Percentiles rank a stretch among this genome's conserved stretches.
Evolutionary conservation across 2,888 invertebrate genomes (phyloP).

Genomic region (Chelonus formosanus): DNA sequence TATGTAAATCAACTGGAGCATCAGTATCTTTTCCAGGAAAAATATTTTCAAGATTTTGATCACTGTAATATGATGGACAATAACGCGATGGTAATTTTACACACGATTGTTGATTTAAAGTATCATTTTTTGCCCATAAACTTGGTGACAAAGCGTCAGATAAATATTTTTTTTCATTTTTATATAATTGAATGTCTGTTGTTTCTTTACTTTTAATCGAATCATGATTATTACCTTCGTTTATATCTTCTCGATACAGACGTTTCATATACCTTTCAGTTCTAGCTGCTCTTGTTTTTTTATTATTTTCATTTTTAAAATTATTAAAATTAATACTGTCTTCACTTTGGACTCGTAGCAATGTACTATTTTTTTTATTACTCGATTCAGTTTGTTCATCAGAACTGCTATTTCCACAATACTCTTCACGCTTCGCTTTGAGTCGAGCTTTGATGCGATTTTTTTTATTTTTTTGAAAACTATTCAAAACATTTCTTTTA

Average conservation of each 20-base stretch:
- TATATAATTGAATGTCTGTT: not conserved
- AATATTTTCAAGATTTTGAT: constrained; percentile 16
- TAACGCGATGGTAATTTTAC: not conserved
- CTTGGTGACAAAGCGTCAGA: constrained; percentile 21
- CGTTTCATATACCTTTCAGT: constrained; percentile 84
- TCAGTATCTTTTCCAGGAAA: constrained; percentile 3
- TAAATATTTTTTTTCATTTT: constrained; percentile 14
- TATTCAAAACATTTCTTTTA: constrained; percentile 58
- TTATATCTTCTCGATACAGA: constrained; percentile 66
- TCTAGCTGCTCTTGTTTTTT: constrained; percentile 76
- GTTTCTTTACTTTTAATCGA: not conserved
- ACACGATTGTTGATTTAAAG: not conserved
- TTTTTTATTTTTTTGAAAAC: constrained; percentile 60
- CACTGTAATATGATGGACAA: constrained; percentile 6
- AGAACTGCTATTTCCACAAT: constrained; percentile 75
- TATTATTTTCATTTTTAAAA: constrained; percentile 71
- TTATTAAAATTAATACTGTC: constrained; percentile 70
- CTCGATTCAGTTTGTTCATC: constrained; percentile 66
- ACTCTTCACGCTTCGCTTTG: constrained; percentile 72
- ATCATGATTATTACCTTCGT: constrained; percentile 28
- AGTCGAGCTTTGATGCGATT: constrained; percentile 74
- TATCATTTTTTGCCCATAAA: constrained; percentile 14
- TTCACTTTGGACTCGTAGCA: constrained; percentile 75
- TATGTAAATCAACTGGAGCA: not conserved
- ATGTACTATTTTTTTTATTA: constrained; percentile 54